Conservation (phyloP, 2,888 invertebrate species). For the Hetaerina titia region DNA sequence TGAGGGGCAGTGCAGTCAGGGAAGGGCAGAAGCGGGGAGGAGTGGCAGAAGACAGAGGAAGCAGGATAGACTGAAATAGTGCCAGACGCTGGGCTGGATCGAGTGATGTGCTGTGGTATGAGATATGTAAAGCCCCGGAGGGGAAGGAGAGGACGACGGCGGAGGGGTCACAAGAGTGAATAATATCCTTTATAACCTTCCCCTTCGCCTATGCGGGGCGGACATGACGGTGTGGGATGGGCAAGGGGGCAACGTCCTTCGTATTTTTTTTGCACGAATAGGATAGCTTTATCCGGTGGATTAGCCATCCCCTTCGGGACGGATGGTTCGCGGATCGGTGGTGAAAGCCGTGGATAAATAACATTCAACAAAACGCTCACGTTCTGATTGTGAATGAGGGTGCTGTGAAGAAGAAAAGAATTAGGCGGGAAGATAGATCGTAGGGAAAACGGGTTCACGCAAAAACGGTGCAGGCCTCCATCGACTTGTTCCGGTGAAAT, state of each 20-base stretch:
- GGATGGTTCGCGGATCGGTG: not conserved
- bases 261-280: not conserved
- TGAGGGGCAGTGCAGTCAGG: not conserved
- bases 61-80: constrained; percentile 6
- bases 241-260: not conserved
- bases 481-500: not conserved
- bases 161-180: constrained; percentile 3
- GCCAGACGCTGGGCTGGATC: constrained; percentile 6
- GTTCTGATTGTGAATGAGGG: not conserved
- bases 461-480: not conserved
- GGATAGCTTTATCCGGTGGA: constrained; percentile 27
- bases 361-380: not conserved
- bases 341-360: not conserved
- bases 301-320: not conserved
- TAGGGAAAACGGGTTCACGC: not conserved
- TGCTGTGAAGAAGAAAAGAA: not conserved
- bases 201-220: not conserved
- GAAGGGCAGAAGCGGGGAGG: not conserved
- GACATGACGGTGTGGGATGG: not conserved
- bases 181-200: constrained; percentile 28
- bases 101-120: not conserved
- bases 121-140: not conserved
- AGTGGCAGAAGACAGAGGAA: not conserved
- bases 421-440: not conserved
- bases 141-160: not conserved